phyloP scores from a whole-genome alignment of 1,140 invertebrate species.

The Drosophila burlai region DNA sequence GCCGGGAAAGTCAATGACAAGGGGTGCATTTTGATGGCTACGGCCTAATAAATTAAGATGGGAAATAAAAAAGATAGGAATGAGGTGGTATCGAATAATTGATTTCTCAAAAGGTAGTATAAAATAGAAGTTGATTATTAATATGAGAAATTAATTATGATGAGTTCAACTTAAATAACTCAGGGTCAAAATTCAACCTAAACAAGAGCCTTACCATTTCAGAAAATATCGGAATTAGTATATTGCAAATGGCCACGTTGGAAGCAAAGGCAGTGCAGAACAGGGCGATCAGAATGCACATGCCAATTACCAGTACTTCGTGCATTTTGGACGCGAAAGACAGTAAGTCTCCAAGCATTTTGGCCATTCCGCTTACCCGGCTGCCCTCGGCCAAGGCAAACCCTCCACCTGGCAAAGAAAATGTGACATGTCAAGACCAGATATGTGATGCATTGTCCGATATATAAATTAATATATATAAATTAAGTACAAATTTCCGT shows the following conservation, averaged over 20 bases:
- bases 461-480: too few relatives aligned
- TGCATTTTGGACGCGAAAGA: slow-evolving; percentile 86
- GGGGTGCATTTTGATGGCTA: slow-evolving; percentile 90
- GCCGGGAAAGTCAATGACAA: slow-evolving; percentile 94
- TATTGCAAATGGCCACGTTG: slow-evolving; percentile 94
- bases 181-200: background rate
- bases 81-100: background rate
- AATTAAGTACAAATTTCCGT: background rate
- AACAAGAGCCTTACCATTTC: slow-evolving; percentile 87
- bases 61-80: background rate
- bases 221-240: slow-evolving; percentile 90
- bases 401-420: slow-evolving; percentile 88
- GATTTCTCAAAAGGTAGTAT: background rate
- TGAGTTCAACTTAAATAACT: too few relatives aligned
- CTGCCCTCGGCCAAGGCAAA: slow-evolving; percentile 95
- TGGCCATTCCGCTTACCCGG: slow-evolving; percentile 91
- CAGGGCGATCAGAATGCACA: slow-evolving; percentile 86
- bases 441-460: too few relatives aligned
- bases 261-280: slow-evolving; percentile 92
- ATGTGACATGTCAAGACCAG: background rate
- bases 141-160: too few relatives aligned
- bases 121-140: too few relatives aligned
- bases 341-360: slow-evolving; percentile 89
- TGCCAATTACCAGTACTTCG: slow-evolving; percentile 86
- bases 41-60: slow-evolving; percentile 80